These are phyloP conservation scores for Diabrotica virgifera DNA, from an alignment of 1,140 invertebrate species.

Conservation along the genomic window DNA sequence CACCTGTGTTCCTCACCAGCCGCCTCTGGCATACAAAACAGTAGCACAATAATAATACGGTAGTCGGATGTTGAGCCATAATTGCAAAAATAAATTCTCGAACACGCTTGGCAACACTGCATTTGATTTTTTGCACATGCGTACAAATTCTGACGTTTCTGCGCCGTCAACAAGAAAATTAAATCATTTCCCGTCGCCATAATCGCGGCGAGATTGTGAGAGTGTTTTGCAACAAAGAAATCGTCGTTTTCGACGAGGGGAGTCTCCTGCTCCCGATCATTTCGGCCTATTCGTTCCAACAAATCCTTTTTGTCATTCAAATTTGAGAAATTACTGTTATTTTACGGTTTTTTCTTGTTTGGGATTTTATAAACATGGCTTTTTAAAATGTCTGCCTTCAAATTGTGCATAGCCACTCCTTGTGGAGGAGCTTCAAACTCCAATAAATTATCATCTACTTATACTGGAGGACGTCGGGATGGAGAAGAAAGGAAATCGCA, in stretches of 20 bases:
- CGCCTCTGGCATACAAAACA: too few species aligned
- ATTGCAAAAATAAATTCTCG: too few species aligned
- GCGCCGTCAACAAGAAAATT: slow-evolving; percentile 7
- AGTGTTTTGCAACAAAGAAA: slow-evolving; percentile 46
- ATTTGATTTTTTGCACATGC: too few species aligned
- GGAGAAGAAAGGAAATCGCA: slow-evolving; percentile 74
- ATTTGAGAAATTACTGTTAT: slow-evolving; percentile 35
- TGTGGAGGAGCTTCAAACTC: slow-evolving; percentile 62
- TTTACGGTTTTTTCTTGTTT: slow-evolving; percentile 52
- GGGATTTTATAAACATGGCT: slow-evolving; percentile 69
- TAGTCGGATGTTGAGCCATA: too few species aligned
- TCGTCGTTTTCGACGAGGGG: slow-evolving; percentile 66
- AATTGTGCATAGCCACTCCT: slow-evolving; percentile 63
- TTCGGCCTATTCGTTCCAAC: slow-evolving; percentile 36
- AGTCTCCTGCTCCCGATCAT: slow-evolving; percentile 55
- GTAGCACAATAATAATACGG: too few species aligned
- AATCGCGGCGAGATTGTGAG: slow-evolving; percentile 57
- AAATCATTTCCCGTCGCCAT: slow-evolving; percentile 60
- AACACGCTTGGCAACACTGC: too few species aligned
- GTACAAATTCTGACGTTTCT: too few species aligned
- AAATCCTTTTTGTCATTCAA: slow-evolving; percentile 25
- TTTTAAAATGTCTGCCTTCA: slow-evolving; percentile 74
- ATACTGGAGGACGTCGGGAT: slow-evolving; percentile 51
- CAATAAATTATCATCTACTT: slow-evolving; percentile 43
- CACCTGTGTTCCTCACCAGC: too few species aligned